Base-by-base conservation (phyloP, 1,140 invertebrate species). In the Drosophila mauritiana region DNA sequence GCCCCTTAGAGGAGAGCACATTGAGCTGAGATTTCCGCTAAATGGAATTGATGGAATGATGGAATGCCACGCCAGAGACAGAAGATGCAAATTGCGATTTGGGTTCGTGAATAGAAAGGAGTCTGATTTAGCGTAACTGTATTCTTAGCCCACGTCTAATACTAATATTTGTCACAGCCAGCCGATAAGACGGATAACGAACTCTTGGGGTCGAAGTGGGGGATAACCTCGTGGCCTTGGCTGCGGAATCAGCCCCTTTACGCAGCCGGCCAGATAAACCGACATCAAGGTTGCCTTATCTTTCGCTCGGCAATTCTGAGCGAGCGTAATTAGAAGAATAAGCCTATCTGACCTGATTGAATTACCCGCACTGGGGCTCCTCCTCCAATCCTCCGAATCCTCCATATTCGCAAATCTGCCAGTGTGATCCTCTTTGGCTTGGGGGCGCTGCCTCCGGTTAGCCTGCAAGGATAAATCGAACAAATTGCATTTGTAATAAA, bases 1-100 rank as follows among this genome's bases (percentile, higher is more conserved):
- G 20, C 20, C 20, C 20, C 20, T 22, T 22, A 22, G 20, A 22
- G 20, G 2, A 22, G 20, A 22, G 20, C 20, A 65, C 27, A 31
- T 31, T 31, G 42, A 6, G 12, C 59, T 80, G 79, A 88, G 81
- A 88, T 85, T 88, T 88, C 79, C 79, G 68, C 79, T 72, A 78
- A 88, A 83, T 89, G 79, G 83, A 55, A 55, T 68, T 88, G 81
- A 88, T 80, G 84, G 83, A 89, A 80, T 88, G 79, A 88, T 83
- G 76, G 83, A 37, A 88, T 83, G 76, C 80, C 70, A 79, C 58
- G 68, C 72, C 70, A 49, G 40, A 31, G 69, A 49, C 57, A 36
- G 15, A 48, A 40, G 13, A 40, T 22, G 17, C 13, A 61, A 72
- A 73, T 46, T 57, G 20, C 45, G 57, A 49, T 43, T 63, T 17